Percentiles rank a stretch among this genome's conserved stretches.
These are phyloP conservation scores for Scolanthus callimorphus DNA, from an alignment of 92 coral and sea anemone genomes.

Conservation along the genomic window DNA sequence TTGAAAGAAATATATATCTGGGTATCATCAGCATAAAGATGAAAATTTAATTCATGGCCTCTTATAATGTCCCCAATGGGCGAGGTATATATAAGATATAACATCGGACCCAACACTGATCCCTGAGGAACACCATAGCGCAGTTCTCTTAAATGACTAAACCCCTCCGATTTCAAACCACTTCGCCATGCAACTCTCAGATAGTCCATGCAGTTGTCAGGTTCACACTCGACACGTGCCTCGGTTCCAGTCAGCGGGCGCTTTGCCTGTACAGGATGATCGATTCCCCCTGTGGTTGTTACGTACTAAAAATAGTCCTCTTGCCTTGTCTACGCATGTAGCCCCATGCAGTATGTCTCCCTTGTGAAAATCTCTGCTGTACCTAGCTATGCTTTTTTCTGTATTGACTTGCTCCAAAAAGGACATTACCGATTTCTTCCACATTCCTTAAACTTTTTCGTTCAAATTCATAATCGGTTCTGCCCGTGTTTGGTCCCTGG, in stretches of 20 bases:
- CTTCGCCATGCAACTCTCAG: conserved; percentile 62
- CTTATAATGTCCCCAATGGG: too few relatives aligned
- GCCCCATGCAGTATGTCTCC: neutral
- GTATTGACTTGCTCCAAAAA: too few relatives aligned
- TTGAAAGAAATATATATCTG: too few relatives aligned
- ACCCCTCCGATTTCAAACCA: conserved; percentile 39
- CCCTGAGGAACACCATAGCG: too few relatives aligned
- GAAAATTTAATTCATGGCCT: too few relatives aligned
- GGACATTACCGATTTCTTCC: too few relatives aligned
- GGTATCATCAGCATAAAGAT: too few relatives aligned
- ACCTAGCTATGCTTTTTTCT: neutral
- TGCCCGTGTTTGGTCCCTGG: too few relatives aligned
- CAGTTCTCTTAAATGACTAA: conserved; percentile 33
- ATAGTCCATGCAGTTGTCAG: conserved; percentile 19
- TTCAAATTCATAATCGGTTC: too few relatives aligned
- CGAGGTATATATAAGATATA: too few relatives aligned
- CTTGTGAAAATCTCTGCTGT: neutral
- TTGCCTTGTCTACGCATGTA: conserved; percentile 21
- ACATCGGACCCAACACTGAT: too few relatives aligned
- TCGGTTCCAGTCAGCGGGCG: conserved; percentile 7
- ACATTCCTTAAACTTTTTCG: too few relatives aligned
- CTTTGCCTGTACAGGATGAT: conserved; percentile 41
- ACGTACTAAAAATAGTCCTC: conserved; percentile 29
- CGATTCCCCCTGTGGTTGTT: conserved; percentile 40
- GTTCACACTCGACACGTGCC: conserved; percentile 25